phyloP scores from a whole-genome alignment of 2,797 vertebrate species.

The Spheniscus humboldti region DNA sequence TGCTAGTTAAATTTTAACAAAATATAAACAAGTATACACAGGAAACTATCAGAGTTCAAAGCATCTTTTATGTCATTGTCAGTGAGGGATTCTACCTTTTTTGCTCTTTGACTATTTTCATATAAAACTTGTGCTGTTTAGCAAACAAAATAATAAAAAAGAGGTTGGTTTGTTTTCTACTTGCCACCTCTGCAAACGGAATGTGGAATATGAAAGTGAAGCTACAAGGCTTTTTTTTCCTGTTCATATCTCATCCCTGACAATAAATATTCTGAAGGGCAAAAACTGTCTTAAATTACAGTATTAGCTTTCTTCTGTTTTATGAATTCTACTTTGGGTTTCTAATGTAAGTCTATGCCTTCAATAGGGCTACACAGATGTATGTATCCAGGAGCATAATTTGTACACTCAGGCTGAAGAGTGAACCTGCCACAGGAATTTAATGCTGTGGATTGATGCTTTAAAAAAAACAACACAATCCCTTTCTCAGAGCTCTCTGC shows the following conservation, averaged over 20 bases:
- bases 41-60: not conserved
- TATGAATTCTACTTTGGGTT: not conserved
- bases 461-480: not conserved
- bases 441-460: slow-evolving; percentile 39
- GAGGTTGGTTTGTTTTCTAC: accelerated
- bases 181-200: not conserved
- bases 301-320: slow-evolving; percentile 20
- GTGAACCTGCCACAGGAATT: slow-evolving; percentile 41
- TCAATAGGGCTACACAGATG: slow-evolving; percentile 3
- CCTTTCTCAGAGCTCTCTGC: not conserved
- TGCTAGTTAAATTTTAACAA: not conserved
- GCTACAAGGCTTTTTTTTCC: not conserved
- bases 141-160: not conserved
- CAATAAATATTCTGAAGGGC: not conserved
- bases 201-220: not conserved
- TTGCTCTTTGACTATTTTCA: not conserved
- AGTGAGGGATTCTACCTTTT: not conserved
- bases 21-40: not conserved
- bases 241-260: not conserved
- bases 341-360: not conserved
- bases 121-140: not conserved
- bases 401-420: slow-evolving; percentile 36
- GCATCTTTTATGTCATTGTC: not conserved
- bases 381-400: not conserved
- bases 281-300: slow-evolving; percentile 23